Evolutionary conservation across 2,888 invertebrate species (phyloP), one percentile per base, ranked within the genome.

Genomic region (Amphipoea lucens): DNA sequence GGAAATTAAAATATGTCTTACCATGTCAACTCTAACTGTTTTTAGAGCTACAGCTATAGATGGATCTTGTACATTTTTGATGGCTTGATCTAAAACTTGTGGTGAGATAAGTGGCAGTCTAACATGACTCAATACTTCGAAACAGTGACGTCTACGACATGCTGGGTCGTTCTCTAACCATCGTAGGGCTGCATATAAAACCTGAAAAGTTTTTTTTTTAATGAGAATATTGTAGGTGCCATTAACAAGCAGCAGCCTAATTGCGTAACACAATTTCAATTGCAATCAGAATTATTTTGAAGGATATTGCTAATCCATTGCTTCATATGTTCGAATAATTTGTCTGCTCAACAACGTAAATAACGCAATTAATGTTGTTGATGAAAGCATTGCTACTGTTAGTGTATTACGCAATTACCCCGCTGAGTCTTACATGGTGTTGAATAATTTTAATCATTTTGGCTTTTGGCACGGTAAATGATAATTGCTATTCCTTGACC

Each of bases 91-190:
- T 87, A 99, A 97, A 79, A 98, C 97, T 92, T 98, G 98, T 84
- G 98, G 97, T 42, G 99, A 98, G 88, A 99, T 98, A 67, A 99
- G 97, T 3, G 99, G 98, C 90, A 99, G 97, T 87, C 99, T 97
- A 69, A 99, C 98, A 90, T 98, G 98, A 82, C 98, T 97, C 83
- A 99, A 96, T 80, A 99, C 98, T 95, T 99, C 99, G 93, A 99
- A 99, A 83, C 99, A 98, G 93, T 98, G 98, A 83, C 98, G 98
- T 86, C 98, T 97, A 76, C 99, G 97, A 74, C 98, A 97, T 36
- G 97, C 96, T 29, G 98, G 98, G 92, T 99, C 98, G 91, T 98
- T 98, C 87, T 98, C 98, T 72, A 99, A 97, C 99, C 99, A 99
- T 88, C 98, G 97, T 87, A 99, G 96, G 36, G 99, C 99, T 77